These are phyloP conservation scores for Manacus vitellinus DNA, from an alignment of 2,113 vertebrate species.

Conservation along the genomic window DNA sequence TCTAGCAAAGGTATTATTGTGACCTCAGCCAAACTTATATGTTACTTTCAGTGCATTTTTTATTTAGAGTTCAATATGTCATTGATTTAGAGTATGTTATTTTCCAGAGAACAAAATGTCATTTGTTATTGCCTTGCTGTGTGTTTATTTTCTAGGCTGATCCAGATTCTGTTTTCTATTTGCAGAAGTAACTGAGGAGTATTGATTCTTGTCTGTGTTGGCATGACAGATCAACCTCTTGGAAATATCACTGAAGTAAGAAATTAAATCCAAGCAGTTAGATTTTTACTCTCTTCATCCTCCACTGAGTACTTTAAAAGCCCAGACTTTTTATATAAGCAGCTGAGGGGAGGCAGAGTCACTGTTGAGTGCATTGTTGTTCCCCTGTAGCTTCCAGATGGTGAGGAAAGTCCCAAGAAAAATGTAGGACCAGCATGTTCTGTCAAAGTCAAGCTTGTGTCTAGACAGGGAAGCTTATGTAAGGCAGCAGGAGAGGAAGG, in stretches of 20 bases:
- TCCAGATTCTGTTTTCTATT: conserved; percentile 19
- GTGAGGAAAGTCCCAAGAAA: conserved; percentile 35
- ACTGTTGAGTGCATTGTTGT: neutral
- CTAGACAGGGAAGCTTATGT: conserved; percentile 44
- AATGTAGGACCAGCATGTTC: conserved; percentile 52
- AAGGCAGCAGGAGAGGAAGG: conserved; percentile 53
- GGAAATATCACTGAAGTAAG: conserved; percentile 42
- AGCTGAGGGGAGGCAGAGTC: neutral
- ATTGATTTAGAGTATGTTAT: conserved; percentile 22
- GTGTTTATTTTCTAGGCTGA: neutral
- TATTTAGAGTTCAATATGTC: conserved; percentile 17
- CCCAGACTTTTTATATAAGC: conserved; percentile 1
- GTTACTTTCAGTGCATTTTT: neutral
- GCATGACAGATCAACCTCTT: neutral
- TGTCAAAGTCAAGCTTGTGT: conserved; percentile 46
- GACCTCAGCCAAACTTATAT: neutral
- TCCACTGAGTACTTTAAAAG: neutral
- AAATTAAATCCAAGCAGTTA: conserved; percentile 23
- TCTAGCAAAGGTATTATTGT: neutral
- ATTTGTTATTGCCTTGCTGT: conserved; percentile 17
- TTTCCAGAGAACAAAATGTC: conserved; percentile 18
- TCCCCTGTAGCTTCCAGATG: conserved; percentile 27
- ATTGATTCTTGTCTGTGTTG: conserved; percentile 21
- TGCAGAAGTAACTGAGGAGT: neutral
- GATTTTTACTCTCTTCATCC: neutral